Evolutionary conservation across 2,888 invertebrate species (phyloP), one percentile per base, ranked within the genome.

Genomic region (Brassicogethes aeneus): DNA sequence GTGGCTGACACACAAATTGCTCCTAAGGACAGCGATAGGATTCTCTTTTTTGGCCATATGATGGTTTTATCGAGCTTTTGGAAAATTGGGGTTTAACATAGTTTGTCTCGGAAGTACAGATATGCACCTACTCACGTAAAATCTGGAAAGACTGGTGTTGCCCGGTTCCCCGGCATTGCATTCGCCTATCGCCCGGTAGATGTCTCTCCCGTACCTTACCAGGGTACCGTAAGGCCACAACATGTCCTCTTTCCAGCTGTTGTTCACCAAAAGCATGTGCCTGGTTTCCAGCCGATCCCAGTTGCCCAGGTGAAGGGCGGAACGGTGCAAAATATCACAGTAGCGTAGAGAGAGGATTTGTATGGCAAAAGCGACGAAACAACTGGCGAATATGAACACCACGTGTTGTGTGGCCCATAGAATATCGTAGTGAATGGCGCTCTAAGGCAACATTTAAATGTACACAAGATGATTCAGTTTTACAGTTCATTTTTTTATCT

Each of bases 91-190:
- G n/a, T n/a, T n/a, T n/a, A n/a, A n/a, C n/a, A n/a, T n/a, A n/a
- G n/a, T n/a, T n/a, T n/a, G n/a, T n/a, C n/a, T n/a, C n/a, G n/a
- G n/a, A n/a, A n/a, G n/a, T n/a, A n/a, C n/a, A n/a, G n/a, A n/a
- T n/a, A n/a, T n/a, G n/a, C n/a, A n/a, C n/a, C n/a, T n/a, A 77
- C 88, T 78, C 69, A 94, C 94, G 73, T 90, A 85, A 71, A 95
- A 95, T 52, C 91, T 70, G 30, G 75, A 72, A 65, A 95, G 92
- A 49, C 80, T 78, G 29, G 75, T 69, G 62, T 88, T 86, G 10
- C 85, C 87, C 1, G 96, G 96, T 58, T 86, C 82, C 0, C 95
- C 94, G 12, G 89, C 86, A 44, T 91, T 92, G 13, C 82, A 79
- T 32, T 84, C 74, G 2, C 89, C 82, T 57, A 78, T 77, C 0